Base-by-base conservation (phyloP, 35 echinoderm and acorn worm genomes). In the Heliocidaris tuberculata region DNA sequence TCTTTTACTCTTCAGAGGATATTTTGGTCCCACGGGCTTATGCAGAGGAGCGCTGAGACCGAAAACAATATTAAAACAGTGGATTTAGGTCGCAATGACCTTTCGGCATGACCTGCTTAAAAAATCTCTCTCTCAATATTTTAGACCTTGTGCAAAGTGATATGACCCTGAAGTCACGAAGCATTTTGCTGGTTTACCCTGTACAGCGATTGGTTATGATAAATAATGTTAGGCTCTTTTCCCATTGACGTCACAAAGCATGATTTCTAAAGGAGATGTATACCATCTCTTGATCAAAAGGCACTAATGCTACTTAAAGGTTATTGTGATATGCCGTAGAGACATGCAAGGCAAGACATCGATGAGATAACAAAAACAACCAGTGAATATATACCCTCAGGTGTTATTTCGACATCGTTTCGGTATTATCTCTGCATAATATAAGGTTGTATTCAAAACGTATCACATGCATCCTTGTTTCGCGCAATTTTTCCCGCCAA, bases 401-500 rank as follows among this genome's bases (percentile, higher is more conserved):
- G 65, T 78, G 65, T 78, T 78, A 78, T 78, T 78, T 78, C 65
- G 65, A 78, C 65, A 78, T 78, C 19, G 65, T 78, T 78, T 78
- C 65, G 21, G 65, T n/a, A 78, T 78, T 78, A 78, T n/a, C 21
- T 78, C 65, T 78, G 27, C 65, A 27, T 78, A 24, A n/a, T 24
- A 78, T 24, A n/a, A 78, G 65, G 65, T 24, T 78, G 27, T 78
- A 27, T 78, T n/a, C 65, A 78, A 78, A 21, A 78, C 27, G 65
- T 24, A 27, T 78, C 65, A 27, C 27, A 7, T 78, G 65, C 65
- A 24, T 78, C 65, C 65, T 78, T 27, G 17, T 78, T 78, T 78
- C 21, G 21, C 19, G 65, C 65, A 19, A 78, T 78, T 78, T 78
- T 78, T 19, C 65, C 19, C 65, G 21, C 21, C 7, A 78, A 78